Evolutionary conservation across 2,888 invertebrate genomes (phyloP), one percentile per base, ranked within the genome.

Genomic region (Zele albiditarsus): DNA sequence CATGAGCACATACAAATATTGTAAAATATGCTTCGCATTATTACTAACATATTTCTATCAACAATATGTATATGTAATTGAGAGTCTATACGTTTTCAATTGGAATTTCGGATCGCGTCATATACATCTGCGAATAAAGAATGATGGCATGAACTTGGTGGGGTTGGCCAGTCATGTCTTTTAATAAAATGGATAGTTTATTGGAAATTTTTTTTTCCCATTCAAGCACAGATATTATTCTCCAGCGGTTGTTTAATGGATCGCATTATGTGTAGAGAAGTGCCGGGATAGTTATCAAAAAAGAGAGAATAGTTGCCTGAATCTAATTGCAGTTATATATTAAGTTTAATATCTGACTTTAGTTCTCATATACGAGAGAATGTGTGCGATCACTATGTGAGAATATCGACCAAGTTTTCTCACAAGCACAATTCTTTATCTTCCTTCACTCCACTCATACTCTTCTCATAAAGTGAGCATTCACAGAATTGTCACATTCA

Each of bases 301-400:
- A 74, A 71, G 70, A 68, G 27, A 75, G 58, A 66, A 69, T 71
- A 31, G 20, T 42, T 73, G 84, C 83, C 86, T 85, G 88, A 82
- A 82, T 80, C 86, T 88, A 86, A 88, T 88, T 88, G 87, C 87
- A 79, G 84, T 84, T 84, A 84, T 88, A 88, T 86, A 87, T 87
- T 85, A 86, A 87, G 85, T 88, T 88, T 88, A 85, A 87, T 87
- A 86, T 82, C 84, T 83, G 82, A 81, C 82, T 83, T 84, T 75
- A 82, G 82, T 82, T 80, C 83, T 80, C 57, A 58, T 63, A 63
- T 63, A 33, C 2, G 38, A 38, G 20, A 33, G n/a, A 16, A 33
- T 28, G 20, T 28, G 63, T 33, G 33, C 33, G 38, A 20, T 33
- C 31, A 38, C 63, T 20, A 38, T 20, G 63, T 23, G 75, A 31